These are phyloP conservation scores for Notiomystis cincta DNA, from an alignment of 2,113 vertebrate species.

Conservation along the genomic window DNA sequence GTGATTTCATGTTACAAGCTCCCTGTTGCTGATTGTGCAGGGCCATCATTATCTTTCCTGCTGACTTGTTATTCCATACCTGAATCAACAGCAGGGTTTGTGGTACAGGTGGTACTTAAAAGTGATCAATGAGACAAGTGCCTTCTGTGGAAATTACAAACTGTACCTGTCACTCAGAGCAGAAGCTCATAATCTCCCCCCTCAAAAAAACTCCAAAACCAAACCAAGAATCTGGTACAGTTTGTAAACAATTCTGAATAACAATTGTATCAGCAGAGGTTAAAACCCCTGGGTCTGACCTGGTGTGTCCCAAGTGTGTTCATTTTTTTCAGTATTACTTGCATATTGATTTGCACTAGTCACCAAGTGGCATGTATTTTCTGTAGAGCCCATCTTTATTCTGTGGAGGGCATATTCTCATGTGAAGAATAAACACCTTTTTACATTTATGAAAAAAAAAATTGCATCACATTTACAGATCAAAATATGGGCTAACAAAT, in stretches of 20 bases:
- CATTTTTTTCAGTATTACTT: neutral
- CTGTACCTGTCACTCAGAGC: neutral
- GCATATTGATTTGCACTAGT: neutral
- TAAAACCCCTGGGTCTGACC: neutral
- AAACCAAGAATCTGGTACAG: neutral
- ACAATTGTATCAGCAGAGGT: neutral
- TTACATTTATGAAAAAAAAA: neutral
- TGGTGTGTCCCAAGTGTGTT: neutral
- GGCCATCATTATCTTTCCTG: neutral
- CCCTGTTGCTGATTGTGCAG: neutral
- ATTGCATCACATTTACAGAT: neutral
- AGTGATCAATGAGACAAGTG: neutral
- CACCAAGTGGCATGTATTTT: neutral
- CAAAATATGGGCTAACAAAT: neutral
- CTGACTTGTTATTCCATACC: neutral
- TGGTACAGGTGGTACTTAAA: neutral
- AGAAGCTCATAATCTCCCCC: neutral
- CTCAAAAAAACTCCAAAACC: neutral
- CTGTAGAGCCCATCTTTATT: neutral
- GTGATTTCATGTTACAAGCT: neutral
- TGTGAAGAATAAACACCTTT: neutral
- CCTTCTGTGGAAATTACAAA: neutral
- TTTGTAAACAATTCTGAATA: neutral
- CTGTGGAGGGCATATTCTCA: neutral
- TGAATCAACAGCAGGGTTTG: neutral